Conservation (phyloP, 2,888 invertebrate genomes). For the Thereva unica region DNA sequence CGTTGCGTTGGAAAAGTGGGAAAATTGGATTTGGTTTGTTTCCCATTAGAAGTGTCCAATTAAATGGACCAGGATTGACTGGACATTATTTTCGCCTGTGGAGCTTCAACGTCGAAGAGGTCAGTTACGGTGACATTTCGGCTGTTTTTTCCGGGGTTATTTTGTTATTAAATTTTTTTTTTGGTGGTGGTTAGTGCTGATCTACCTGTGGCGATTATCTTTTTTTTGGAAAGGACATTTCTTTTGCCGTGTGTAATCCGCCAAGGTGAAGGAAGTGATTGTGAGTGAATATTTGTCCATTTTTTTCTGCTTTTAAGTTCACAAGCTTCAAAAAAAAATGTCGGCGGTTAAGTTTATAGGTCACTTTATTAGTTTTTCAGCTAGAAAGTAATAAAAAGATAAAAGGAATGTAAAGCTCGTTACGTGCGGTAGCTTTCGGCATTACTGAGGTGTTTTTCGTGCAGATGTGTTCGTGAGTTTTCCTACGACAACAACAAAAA, state of each 20-base stretch:
- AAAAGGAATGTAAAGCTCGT: slow-evolving; percentile 15
- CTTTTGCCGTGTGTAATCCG: too few species aligned
- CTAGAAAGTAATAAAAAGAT: slow-evolving; percentile 14
- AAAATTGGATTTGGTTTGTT: slow-evolving; percentile 37
- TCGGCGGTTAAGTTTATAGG: slow-evolving; percentile 12
- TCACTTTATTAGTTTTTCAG: slow-evolving; percentile 27
- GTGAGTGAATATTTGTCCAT: neutral
- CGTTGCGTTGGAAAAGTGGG: slow-evolving; percentile 14
- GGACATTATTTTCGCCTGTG: too few species aligned
- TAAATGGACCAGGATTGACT: too few species aligned
- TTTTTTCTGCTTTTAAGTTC: neutral
- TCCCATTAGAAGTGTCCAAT: neutral
- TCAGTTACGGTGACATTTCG: too few species aligned
- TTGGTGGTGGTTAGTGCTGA: too few species aligned
- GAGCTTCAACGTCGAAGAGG: too few species aligned
- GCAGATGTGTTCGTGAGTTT: slow-evolving; percentile 29
- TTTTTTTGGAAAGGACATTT: too few species aligned
- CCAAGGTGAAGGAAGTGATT: too few species aligned
- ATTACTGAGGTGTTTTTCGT: slow-evolving; percentile 19
- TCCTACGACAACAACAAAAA: neutral
- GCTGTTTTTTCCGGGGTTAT: too few species aligned
- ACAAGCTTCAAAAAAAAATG: slow-evolving; percentile 11
- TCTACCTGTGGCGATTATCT: too few species aligned
- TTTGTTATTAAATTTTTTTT: too few species aligned
- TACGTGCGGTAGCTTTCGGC: slow-evolving; percentile 14